Evolutionary conservation across 2,888 invertebrate species (phyloP), one percentile per base, ranked within the genome.

Genomic region (Lithophane ornitopus): DNA sequence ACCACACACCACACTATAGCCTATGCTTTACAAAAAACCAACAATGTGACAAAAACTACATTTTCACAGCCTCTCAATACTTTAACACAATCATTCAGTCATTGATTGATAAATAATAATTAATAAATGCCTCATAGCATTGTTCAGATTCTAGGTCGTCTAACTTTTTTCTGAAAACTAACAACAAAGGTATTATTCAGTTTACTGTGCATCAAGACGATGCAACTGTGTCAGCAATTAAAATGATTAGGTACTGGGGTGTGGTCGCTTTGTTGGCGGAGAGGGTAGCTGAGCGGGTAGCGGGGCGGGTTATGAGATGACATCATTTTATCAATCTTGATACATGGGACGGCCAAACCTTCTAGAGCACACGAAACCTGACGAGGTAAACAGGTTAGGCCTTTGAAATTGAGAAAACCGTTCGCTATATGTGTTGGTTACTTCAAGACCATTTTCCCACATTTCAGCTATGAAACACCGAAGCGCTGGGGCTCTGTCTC

Each of bases 161-260:
- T 82, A 86, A 87, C 90, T 92, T 93, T 92, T 87, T 89, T 85
- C 83, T 84, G 86, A 89, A 88, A 89, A 84, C 84, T 85, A 86
- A 87, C 93, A 94, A 94, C 93, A 95, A 94, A 94, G 92, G 93
- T 92, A 92, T 93, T 93, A 93, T 93, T 91, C 91, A 91, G 91
- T 92, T 91, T 90, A 88, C 90, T 92, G 91, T 92, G 90, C 92
- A 92, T 91, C 91, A 89, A 90, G 91, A 92, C 88, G 91, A 89
- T 92, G 93, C 94, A 95, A 95, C 94, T 95, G 93, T 95, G 95
- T 90, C 93, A 92, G 94, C 89, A 94, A 95, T 95, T 95, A 95
- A 94, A 94, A 94, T 95, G 93, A 95, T 95, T 94, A 94, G 92
- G 90, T 88, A 87, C 71, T 82, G 62, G 52, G 86, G 88, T 87